Evolutionary conservation across 2,113 vertebrate genomes (phyloP), one percentile per base, ranked within the genome.

Genomic region (Spea multiplicata): DNA sequence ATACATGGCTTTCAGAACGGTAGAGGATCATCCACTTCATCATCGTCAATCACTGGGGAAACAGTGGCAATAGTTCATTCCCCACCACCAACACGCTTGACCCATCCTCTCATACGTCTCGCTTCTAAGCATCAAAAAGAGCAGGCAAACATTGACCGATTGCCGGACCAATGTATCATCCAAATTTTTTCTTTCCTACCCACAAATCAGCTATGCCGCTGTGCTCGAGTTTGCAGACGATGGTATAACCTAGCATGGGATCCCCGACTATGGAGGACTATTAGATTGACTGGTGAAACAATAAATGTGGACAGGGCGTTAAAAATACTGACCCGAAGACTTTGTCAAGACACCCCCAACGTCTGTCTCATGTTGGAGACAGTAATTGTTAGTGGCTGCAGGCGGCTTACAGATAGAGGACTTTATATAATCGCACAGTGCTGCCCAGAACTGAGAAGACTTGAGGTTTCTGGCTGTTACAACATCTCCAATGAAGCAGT

Each of bases 171-270:
- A 61, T 79, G 86, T 67, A 86, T 99, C 78, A 86, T 99, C 73
- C 95, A 95, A 80, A 85, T 99, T 83, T 94, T 99, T 83, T 94
- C 96, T 80, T 97, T 95, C 79, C 92, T 99, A 67, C 93, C 95
- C 46, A 99, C 97, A 85, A 96, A 98, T 82, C 97, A 99, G 91
- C 92, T 99, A 82, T 99, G 97, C 85, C 95, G 95, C 76, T 98
- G 97, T 0, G 94, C 97, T 0, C 93, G 96, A 0, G 96, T 95
- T 3, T 96, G 97, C 69, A 94, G 94, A 64, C 96, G 95, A 86
- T 99, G 97, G 97, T 97, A 99, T 87, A 98, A 97, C 87, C 90
- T 99, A 81, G 94, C 96, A 17, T 99, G 97, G 97, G 97, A 99
- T 89, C 96, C 97, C 0, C 90, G 95, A 1, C 93, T 99, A 13